Percentiles rank a stretch among this genome's conserved stretches.
These are phyloP conservation scores for Trichosurus vulpecula DNA, from an alignment of 2,797 vertebrate genomes.

Conservation along the genomic window DNA sequence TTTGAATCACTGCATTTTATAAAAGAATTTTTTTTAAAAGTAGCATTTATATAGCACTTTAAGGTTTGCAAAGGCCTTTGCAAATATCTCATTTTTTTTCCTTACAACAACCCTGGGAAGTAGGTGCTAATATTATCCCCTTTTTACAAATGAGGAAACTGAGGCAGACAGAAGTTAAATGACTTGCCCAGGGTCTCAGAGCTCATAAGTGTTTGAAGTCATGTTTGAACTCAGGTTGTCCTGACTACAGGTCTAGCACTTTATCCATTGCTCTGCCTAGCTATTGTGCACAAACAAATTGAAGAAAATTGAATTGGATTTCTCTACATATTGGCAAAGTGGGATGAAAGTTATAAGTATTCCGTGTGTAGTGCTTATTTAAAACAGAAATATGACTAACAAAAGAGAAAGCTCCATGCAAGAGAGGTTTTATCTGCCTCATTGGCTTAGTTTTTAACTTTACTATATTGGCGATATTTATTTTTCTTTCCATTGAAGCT, in stretches of 20 bases:
- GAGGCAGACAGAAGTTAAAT: not conserved
- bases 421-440: not conserved
- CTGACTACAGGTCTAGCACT: not conserved
- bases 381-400: not conserved
- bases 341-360: constrained; percentile 2
- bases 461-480: not conserved
- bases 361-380: not conserved
- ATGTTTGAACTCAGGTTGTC: not conserved
- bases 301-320: not conserved
- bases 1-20: constrained; percentile 29
- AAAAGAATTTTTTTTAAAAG: constrained; percentile 4
- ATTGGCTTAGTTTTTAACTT: not conserved
- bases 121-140: not conserved
- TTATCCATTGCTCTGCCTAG: not conserved
- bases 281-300: not conserved
- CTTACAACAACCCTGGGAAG: not conserved
- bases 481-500: not conserved
- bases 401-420: not conserved
- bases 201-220: not conserved
- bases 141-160: not conserved
- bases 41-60: not conserved
- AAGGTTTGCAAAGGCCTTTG: not conserved
- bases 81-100: not conserved
- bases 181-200: not conserved
- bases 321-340: not conserved